Conservation (phyloP, 2,888 invertebrate species). For the Clusia tigrina region DNA sequence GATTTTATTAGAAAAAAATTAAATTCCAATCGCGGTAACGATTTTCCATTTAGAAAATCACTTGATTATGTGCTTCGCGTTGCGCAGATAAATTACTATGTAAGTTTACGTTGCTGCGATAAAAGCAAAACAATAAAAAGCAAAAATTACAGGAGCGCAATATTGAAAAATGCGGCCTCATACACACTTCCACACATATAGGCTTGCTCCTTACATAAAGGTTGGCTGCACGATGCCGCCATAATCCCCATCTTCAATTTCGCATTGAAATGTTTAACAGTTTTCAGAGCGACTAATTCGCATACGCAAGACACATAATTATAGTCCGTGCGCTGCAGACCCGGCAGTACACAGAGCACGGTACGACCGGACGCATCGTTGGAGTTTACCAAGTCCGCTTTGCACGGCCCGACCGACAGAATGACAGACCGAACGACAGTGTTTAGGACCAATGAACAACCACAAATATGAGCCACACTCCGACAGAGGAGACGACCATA, state of each 20-base stretch:
- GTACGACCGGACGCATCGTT: background rate
- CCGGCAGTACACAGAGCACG: background rate
- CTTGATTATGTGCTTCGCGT: constrained; percentile 46
- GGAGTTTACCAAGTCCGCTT: background rate
- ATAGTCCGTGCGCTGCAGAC: background rate
- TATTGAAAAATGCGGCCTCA: background rate
- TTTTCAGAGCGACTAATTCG: background rate
- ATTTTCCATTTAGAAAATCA: constrained; percentile 42
- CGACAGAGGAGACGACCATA: background rate
- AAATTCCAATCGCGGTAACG: background rate
- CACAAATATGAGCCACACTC: no score
- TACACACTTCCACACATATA: background rate
- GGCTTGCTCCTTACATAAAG: no score
- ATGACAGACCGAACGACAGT: background rate
- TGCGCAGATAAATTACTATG: background rate
- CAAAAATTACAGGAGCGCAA: background rate
- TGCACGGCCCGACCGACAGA: background rate
- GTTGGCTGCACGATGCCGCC: no score
- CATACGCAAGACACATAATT: background rate
- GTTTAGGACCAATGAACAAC: constrained; percentile 5
- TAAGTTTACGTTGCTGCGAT: background rate
- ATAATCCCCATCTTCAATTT: constrained; percentile 4
- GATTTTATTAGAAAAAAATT: background rate
- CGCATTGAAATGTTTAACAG: background rate
- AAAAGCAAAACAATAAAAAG: background rate